Base-by-base conservation (phyloP, 2,113 vertebrate species). In the Desmodus rotundus region DNA sequence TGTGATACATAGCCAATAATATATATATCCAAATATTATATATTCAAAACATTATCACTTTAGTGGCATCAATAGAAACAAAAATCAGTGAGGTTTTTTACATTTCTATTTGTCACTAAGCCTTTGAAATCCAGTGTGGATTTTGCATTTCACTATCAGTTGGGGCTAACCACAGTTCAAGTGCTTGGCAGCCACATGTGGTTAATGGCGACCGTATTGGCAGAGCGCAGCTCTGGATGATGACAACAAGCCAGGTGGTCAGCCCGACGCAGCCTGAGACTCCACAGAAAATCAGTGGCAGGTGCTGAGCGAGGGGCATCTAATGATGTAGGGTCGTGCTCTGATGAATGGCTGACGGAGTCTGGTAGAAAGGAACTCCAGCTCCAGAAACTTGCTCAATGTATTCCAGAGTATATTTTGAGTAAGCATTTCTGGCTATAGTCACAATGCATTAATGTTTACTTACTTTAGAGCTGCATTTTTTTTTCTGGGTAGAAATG, bases 401-500 rank as follows among this genome's bases (percentile, higher is more conserved):
- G 33, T 68, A 52, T 63, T 54, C 4, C 50, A 63, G n/a, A 70
- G 72, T 31, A 33, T 52, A 72, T 65, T 41, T 74, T 45, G 26
- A 93, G 10, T 67, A 28, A 41, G 3, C 31, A 45, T 45, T 89
- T 85, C 36, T 54, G 28, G 14, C 31, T 50, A 50, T 74, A 16
- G 24, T 24, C 72, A 77, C 22, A 78, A 31, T 17, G 2, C 41
- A 63, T 1, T 26, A 7, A 70, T 65, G 28, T 14, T 95, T 77
- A 63, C 41, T 90, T 84, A 81, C 31, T 83, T 84, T 33, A 68
- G 12, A 56, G 16, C 11, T 78, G 41, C 3, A 12, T 16, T 78
- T 58, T 92, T 89, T 91, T 80, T 45, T 58, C 38, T 89, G 58
- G 17, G 8, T 70, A 78, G 67, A 87, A 82, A 68, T 17, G 17